Conservation (phyloP, 2,888 invertebrate genomes). For the Phyllotreta striolata region DNA sequence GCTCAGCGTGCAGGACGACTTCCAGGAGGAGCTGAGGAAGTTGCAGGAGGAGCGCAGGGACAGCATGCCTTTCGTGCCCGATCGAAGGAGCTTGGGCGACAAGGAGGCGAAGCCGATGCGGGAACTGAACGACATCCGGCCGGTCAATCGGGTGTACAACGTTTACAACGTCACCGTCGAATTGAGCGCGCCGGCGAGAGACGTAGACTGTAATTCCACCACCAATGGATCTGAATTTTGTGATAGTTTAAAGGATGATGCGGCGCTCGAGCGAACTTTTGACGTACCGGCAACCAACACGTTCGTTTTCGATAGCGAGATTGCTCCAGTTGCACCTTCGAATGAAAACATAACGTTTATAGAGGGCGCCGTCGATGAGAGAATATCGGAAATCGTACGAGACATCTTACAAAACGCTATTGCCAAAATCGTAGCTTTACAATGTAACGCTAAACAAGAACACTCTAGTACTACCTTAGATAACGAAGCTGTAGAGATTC, state of each 20-base stretch:
- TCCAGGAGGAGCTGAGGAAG: constrained; percentile 65
- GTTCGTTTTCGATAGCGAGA: too few relatives aligned
- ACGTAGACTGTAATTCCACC: constrained; percentile 21
- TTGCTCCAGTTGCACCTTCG: too few relatives aligned
- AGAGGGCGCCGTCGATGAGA: not conserved
- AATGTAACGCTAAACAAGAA: too few relatives aligned
- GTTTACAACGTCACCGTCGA: constrained; percentile 59
- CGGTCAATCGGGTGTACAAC: constrained; percentile 58
- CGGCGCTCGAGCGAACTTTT: not conserved
- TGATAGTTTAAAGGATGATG: constrained; percentile 11
- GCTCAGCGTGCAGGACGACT: constrained; percentile 64
- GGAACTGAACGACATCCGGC: constrained; percentile 57
- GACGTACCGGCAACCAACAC: not conserved
- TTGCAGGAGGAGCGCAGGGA: constrained; percentile 60
- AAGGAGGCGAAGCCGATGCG: constrained; percentile 47
- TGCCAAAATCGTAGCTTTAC: too few relatives aligned
- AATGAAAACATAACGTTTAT: not conserved
- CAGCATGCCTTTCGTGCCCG: constrained; percentile 62
- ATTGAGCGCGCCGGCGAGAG: constrained; percentile 37
- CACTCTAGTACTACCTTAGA: too few relatives aligned
- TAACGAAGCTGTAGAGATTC: too few relatives aligned
- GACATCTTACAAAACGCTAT: too few relatives aligned
- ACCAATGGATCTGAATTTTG: constrained; percentile 18
- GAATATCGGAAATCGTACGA: not conserved
- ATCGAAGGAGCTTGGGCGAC: constrained; percentile 37